These are phyloP conservation scores for Cynodonichthys magdalenae DNA, from an alignment of 2,797 vertebrate genomes.

Conservation along the genomic window DNA sequence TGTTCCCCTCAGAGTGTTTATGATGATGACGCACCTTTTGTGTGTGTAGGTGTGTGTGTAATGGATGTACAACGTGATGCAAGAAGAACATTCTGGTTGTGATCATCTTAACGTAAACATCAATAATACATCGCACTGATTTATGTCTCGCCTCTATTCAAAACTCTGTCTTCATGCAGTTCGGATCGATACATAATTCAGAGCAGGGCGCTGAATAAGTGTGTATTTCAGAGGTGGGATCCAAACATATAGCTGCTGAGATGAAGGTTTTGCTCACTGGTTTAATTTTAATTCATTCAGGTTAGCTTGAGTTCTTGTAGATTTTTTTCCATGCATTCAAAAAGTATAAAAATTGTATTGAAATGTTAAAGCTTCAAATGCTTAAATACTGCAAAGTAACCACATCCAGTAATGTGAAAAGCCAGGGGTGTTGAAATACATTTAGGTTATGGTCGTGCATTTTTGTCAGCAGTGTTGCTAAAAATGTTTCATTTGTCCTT, in stretches of 20 bases:
- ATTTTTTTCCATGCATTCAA: not conserved
- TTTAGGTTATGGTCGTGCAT: conserved; percentile 5
- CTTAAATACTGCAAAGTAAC: not conserved
- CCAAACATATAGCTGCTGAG: conserved; percentile 9
- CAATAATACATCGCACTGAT: conserved; percentile 26
- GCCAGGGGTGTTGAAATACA: not conserved
- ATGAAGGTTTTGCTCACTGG: conserved; percentile 18
- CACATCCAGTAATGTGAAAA: conserved; percentile 12
- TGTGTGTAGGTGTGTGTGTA: conserved; percentile 13
- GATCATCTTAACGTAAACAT: conserved; percentile 21
- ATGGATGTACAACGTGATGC: conserved; percentile 4
- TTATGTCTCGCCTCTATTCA: conserved; percentile 5
- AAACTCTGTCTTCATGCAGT: conserved; percentile 1
- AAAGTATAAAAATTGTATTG: not conserved
- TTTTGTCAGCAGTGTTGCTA: conserved; percentile 10
- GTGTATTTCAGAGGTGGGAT: conserved; percentile 4
- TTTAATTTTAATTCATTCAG: conserved; percentile 1
- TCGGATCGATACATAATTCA: conserved; percentile 25
- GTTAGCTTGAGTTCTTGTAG: conserved; percentile 1
- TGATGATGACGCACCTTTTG: conserved; percentile 35
- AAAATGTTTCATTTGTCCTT: conserved; percentile 10
- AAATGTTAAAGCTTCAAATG: not conserved
- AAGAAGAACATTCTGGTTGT: conserved; percentile 8
- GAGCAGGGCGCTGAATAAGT: not conserved
- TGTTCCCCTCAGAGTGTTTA: conserved; percentile 35